Evolutionary conservation across 2,888 invertebrate genomes (phyloP).

Genomic region (Lasioglossum marginatum): DNA sequence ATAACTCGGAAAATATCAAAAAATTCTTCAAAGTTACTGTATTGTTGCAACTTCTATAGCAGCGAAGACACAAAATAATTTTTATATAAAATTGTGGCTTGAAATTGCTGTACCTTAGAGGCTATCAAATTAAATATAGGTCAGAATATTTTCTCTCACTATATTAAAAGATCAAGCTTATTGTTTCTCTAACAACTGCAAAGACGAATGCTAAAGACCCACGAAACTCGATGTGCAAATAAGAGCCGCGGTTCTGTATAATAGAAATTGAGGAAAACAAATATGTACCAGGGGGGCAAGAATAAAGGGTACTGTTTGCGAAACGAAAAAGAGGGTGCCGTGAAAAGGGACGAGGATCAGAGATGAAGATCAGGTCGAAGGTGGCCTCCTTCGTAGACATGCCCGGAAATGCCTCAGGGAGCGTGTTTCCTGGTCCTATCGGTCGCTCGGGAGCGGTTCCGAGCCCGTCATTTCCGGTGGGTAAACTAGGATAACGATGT

Average conservation of each 20-base stretch:
- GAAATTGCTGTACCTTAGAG: too few species aligned
- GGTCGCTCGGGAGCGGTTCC: constrained; percentile 57
- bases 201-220: too few species aligned
- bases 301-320: too few species aligned
- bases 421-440: constrained; percentile 62
- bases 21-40: too few species aligned
- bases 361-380: constrained; percentile 21
- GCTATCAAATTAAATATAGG: too few species aligned
- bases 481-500: constrained; percentile 83
- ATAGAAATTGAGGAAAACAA: neutral
- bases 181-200: too few species aligned
- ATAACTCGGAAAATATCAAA: too few species aligned
- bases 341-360: neutral
- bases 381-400: constrained; percentile 21
- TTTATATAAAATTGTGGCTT: too few species aligned
- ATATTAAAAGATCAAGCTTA: too few species aligned
- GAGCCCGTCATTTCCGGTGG: constrained; percentile 81
- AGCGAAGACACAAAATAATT: too few species aligned
- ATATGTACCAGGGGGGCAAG: neutral
- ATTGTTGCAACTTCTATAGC: too few species aligned
- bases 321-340: neutral
- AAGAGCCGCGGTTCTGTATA: neutral
- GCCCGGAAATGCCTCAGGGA: constrained; percentile 59
- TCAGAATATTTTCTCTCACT: too few species aligned
- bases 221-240: neutral